These are phyloP conservation scores for Mugil cephalus DNA, from an alignment of 2,113 vertebrate genomes.

Conservation along the genomic window DNA sequence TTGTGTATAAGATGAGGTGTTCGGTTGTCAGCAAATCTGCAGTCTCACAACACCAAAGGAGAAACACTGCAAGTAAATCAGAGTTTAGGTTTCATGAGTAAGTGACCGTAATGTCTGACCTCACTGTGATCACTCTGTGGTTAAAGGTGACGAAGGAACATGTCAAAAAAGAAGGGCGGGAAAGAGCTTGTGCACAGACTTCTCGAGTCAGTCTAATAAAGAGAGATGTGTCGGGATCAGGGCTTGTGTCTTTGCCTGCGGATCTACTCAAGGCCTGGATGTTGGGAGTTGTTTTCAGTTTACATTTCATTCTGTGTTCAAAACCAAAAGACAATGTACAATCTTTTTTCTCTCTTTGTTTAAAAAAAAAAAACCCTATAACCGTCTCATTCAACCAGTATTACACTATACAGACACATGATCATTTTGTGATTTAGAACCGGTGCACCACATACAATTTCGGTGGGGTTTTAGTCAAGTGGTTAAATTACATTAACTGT, in stretches of 20 bases:
- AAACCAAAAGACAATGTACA: conserved; percentile 75
- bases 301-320: conserved; percentile 57
- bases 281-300: conserved; percentile 48
- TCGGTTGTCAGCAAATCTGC: conserved; percentile 20
- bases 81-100: conserved; percentile 4
- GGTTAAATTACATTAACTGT: conserved; percentile 75
- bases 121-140: conserved; percentile 42
- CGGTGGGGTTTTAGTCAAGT: conserved; percentile 73
- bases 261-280: conserved; percentile 59
- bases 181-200: conserved; percentile 76
- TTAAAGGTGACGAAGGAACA: conserved; percentile 57
- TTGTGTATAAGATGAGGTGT: conserved; percentile 34
- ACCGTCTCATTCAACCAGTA: conserved; percentile 67
- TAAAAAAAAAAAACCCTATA: conserved; percentile 28
- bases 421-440: conserved; percentile 71
- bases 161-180: conserved; percentile 44
- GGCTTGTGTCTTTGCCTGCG: conserved; percentile 53
- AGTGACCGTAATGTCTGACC: conserved; percentile 42
- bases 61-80: conserved; percentile 31
- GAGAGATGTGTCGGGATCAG: conserved; percentile 36
- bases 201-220: conserved; percentile 50
- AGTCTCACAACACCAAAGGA: conserved; percentile 25
- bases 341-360: conserved; percentile 49
- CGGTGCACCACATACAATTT: conserved; percentile 74
- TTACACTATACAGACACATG: conserved; percentile 75